These are phyloP conservation scores for Chorisops tibialis DNA, from an alignment of 2,888 invertebrate genomes.

Conservation along the genomic window DNA sequence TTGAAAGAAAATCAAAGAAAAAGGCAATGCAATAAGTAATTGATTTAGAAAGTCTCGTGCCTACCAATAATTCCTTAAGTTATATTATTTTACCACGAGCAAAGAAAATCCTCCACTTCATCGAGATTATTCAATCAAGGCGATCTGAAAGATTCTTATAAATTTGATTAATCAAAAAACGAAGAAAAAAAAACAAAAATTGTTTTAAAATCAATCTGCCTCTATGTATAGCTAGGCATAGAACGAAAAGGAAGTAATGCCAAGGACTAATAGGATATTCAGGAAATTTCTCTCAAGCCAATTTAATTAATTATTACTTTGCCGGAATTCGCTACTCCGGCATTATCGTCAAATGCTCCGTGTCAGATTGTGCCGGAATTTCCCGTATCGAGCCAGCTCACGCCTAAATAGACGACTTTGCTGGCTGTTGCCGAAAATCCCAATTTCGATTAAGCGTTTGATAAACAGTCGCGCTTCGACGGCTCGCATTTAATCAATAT, in stretches of 20 bases:
- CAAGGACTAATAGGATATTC: constrained; percentile 12
- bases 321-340: neutral
- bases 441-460: constrained; percentile 21
- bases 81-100: too few species aligned
- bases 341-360: too few species aligned
- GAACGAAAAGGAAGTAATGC: constrained; percentile 7
- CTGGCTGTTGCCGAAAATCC: neutral
- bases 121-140: constrained; percentile 10
- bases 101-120: too few species aligned
- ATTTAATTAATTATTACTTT: constrained; percentile 17
- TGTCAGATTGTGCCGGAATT: too few species aligned
- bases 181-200: constrained; percentile 11
- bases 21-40: too few species aligned
- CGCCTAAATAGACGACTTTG: neutral
- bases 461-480: constrained; percentile 15
- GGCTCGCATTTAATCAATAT: constrained; percentile 20
- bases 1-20: too few species aligned
- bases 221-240: neutral
- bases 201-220: constrained; percentile 14
- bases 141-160: neutral
- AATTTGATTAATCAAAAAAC: constrained; percentile 21
- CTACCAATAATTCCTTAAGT: too few species aligned
- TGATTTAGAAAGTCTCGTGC: too few species aligned
- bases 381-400: neutral
- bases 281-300: constrained; percentile 6